Conservation (phyloP, 2,797 vertebrate genomes). For the Sebastes umbrosus region DNA sequence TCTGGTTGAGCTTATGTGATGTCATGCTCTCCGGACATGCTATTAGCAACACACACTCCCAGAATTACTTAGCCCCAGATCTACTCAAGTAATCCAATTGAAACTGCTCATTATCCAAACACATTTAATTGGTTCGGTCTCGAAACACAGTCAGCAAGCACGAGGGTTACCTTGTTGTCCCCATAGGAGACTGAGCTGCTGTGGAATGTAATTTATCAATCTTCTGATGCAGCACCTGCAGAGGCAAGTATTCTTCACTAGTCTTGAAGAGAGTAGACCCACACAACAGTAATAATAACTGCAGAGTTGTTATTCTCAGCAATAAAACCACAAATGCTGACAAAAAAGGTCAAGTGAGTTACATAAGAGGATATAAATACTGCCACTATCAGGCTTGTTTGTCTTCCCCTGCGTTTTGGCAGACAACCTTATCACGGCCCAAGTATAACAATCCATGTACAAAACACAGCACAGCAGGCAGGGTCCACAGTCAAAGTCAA, state of each 20-base stretch:
- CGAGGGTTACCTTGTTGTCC: constrained; percentile 14
- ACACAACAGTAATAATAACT: not conserved
- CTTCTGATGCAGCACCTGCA: constrained; percentile 5
- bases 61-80: constrained; percentile 28
- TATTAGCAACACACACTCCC: constrained; percentile 11
- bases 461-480: constrained; percentile 38
- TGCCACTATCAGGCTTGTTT: constrained; percentile 73
- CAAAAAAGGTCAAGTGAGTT: constrained; percentile 63
- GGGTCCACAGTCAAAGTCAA: constrained; percentile 57
- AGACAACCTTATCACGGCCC: constrained; percentile 60
- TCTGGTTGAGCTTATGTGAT: constrained; percentile 27
- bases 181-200: not conserved
- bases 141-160: constrained; percentile 26
- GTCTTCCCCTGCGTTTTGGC: constrained; percentile 59
- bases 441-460: constrained; percentile 53
- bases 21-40: constrained; percentile 25
- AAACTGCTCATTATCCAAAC: constrained; percentile 59
- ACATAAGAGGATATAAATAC: constrained; percentile 79
- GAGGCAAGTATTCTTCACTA: not conserved
- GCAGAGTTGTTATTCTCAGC: constrained; percentile 16
- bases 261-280: not conserved
- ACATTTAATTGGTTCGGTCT: constrained; percentile 72
- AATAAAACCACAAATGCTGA: constrained; percentile 31
- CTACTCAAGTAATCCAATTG: constrained; percentile 61
- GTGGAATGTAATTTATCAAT: constrained; percentile 1